Conservation (phyloP, 2,888 invertebrate genomes). For the Lithophane ornitopus region DNA sequence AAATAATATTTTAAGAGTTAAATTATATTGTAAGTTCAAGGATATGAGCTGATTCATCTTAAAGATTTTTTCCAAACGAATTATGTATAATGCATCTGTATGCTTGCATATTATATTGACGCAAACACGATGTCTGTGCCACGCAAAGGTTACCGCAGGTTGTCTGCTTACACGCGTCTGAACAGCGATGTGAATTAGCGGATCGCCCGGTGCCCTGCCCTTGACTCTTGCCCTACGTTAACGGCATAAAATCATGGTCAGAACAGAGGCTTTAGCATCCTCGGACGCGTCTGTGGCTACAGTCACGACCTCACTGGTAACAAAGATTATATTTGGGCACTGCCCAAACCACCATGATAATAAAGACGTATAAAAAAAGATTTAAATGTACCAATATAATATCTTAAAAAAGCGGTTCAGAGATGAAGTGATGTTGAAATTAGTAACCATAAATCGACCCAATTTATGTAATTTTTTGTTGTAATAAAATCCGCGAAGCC, state of each 20-base stretch:
- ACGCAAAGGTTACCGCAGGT: constrained; percentile 55
- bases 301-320: constrained; percentile 33
- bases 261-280: constrained; percentile 61
- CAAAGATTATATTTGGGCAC: constrained; percentile 27
- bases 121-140: constrained; percentile 27
- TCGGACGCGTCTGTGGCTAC: constrained; percentile 33
- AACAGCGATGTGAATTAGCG: constrained; percentile 54
- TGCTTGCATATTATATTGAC: constrained; percentile 13
- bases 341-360: constrained; percentile 39
- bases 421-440: constrained; percentile 63
- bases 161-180: constrained; percentile 44
- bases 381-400: constrained; percentile 30
- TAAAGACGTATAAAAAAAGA: constrained; percentile 27
- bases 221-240: constrained; percentile 76
- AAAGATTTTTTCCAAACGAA: constrained; percentile 23
- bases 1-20: constrained; percentile 2
- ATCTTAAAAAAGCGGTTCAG: constrained; percentile 41
- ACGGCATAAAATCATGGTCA: constrained; percentile 69
- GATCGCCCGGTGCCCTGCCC: constrained; percentile 68
- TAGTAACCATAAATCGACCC: constrained; percentile 62
- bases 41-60: constrained; percentile 33
- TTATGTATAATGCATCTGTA: not conserved
- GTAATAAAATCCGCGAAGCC: constrained; percentile 75
- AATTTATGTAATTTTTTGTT: constrained; percentile 60
- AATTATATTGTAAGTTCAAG: constrained; percentile 25